Evolutionary conservation across 1,140 invertebrate genomes (phyloP).

Genomic region (Lutraria rhynchaena): DNA sequence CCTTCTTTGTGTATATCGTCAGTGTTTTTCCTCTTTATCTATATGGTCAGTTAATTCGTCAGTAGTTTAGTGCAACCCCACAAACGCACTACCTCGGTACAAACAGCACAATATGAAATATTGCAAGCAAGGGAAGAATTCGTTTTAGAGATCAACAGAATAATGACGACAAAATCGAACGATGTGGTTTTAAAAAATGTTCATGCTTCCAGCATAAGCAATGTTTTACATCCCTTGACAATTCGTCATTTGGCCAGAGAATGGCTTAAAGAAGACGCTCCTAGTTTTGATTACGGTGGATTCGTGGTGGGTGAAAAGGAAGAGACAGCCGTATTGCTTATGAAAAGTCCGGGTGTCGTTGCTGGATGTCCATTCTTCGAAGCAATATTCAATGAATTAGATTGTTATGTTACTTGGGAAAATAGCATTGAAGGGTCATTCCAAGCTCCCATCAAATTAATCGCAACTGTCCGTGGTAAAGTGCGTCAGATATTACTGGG

Average conservation of each 20-base stretch:
- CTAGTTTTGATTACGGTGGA: conserved; percentile 81
- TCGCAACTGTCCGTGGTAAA: conserved; percentile 80
- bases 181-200: conserved; percentile 62
- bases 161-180: conserved; percentile 33
- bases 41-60: too few relatives aligned
- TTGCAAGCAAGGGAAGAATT: too few relatives aligned
- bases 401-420: conserved; percentile 80
- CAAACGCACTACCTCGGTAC: too few relatives aligned
- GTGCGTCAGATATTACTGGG: conserved; percentile 81
- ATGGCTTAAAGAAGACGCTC: conserved; percentile 81
- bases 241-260: conserved; percentile 75
- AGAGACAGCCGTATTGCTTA: conserved; percentile 78
- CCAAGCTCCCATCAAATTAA: conserved; percentile 69
- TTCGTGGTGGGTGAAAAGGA: conserved; percentile 80
- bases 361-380: conserved; percentile 83
- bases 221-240: conserved; percentile 76
- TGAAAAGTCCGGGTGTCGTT: conserved; percentile 81
- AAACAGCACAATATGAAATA: too few relatives aligned
- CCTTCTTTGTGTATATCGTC: too few relatives aligned
- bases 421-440: conserved; percentile 75
- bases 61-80: too few relatives aligned
- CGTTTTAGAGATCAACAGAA: too few relatives aligned
- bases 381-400: conserved; percentile 81
- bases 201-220: conserved; percentile 64
- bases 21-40: too few relatives aligned